A percentile compares a stretch with the other conserved stretches of the same genome.
These are phyloP conservation scores for Mycalesis mineus DNA, from an alignment of 2,888 invertebrate genomes.

Conservation along the genomic window DNA sequence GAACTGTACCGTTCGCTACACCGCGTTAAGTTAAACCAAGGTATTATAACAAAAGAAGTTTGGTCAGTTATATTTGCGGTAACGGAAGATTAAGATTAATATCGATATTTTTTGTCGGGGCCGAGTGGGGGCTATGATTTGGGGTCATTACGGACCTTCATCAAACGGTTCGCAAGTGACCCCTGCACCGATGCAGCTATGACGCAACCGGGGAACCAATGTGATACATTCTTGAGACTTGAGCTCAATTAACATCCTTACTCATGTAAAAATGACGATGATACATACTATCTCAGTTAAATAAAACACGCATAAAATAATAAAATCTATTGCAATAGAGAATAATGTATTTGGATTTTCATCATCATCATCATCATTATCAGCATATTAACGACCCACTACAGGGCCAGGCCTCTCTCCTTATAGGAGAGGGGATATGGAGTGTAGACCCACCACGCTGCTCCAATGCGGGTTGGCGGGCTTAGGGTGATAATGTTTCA, in stretches of 20 bases:
- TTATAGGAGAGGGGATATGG: too few species aligned
- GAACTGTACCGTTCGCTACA: not conserved
- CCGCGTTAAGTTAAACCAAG: not conserved
- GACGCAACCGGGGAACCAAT: slow-evolving; percentile 39
- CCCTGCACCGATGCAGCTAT: slow-evolving; percentile 39
- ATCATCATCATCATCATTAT: too few species aligned
- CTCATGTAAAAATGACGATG: not conserved
- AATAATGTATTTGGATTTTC: too few species aligned
- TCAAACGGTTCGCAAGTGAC: slow-evolving; percentile 61
- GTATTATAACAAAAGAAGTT: slow-evolving; percentile 20
- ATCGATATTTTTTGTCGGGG: slow-evolving; percentile 53
- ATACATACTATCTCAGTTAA: too few species aligned
- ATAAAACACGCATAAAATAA: too few species aligned
- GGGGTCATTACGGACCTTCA: slow-evolving; percentile 61
- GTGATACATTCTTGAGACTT: slow-evolving; percentile 18
- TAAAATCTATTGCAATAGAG: too few species aligned
- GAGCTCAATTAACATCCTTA: slow-evolving; percentile 9
- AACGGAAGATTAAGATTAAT: slow-evolving; percentile 67
- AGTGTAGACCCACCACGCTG: too few species aligned
- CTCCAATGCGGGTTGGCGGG: too few species aligned
- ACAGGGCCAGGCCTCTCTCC: too few species aligned
- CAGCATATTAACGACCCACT: too few species aligned
- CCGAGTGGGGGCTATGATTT: slow-evolving; percentile 54
- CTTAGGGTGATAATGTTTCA: too few species aligned
- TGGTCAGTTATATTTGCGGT: slow-evolving; percentile 38